Conservation (phyloP, 2,113 vertebrate species). For the Psammodynastes pulverulentus region DNA sequence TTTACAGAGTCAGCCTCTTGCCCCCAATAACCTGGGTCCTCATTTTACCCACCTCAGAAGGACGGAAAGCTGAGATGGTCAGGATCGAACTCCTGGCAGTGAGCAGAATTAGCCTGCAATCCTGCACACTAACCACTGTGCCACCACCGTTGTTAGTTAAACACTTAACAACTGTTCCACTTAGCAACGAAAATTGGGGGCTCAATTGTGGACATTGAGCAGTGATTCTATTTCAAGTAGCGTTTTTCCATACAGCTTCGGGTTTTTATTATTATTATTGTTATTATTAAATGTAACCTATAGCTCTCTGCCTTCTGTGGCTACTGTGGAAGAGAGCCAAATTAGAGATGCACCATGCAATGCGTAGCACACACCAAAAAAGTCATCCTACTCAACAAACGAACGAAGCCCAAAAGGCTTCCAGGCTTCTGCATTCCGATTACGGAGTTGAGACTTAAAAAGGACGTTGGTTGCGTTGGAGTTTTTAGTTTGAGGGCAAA, state of each 20-base stretch:
- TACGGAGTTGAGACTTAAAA: background rate
- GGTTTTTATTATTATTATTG: background rate
- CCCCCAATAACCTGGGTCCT: too few relatives aligned
- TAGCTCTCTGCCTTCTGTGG: background rate
- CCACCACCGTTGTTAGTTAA: too few relatives aligned
- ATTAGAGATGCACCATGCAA: background rate
- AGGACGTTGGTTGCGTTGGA: background rate
- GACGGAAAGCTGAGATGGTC: too few relatives aligned
- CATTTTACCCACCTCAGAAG: too few relatives aligned
- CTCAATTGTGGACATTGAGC: background rate
- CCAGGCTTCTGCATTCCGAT: background rate
- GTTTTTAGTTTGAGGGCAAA: background rate
- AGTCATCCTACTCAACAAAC: background rate
- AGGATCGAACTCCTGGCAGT: too few relatives aligned
- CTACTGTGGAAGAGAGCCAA: background rate
- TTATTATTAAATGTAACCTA: background rate
- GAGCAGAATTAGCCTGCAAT: too few relatives aligned
- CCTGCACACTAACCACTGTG: too few relatives aligned
- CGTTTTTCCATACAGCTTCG: background rate
- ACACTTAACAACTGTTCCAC: too few relatives aligned
- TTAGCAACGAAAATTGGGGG: too few relatives aligned
- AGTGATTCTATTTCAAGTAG: background rate
- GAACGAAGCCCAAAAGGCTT: background rate
- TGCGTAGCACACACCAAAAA: background rate
- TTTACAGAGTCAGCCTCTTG: too few relatives aligned